These are phyloP conservation scores for Malurus elegans DNA, from an alignment of 2,113 vertebrate species.

Conservation along the genomic window DNA sequence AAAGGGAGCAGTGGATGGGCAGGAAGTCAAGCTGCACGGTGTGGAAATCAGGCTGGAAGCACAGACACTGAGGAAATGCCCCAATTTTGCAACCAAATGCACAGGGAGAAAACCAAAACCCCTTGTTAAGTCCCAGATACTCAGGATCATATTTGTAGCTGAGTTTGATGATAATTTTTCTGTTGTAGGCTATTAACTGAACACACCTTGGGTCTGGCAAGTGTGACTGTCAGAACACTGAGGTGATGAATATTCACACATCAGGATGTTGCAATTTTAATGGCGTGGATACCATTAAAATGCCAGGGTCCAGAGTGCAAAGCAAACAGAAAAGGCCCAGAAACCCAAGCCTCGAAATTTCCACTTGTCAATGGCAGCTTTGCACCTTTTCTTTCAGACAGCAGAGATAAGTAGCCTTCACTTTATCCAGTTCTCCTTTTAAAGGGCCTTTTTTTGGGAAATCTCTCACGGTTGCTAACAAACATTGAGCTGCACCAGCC, in stretches of 20 bases:
- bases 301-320: background rate
- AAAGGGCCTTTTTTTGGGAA: background rate
- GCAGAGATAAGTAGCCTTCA: background rate
- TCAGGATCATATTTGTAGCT: background rate
- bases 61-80: background rate
- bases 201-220: background rate
- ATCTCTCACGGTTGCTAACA: slow-evolving; percentile 7
- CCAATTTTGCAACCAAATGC: background rate
- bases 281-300: background rate
- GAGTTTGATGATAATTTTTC: background rate
- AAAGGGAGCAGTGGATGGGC: background rate
- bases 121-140: background rate
- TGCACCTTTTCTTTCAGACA: background rate
- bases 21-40: background rate
- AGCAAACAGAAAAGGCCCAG: background rate
- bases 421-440: background rate
- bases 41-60: background rate
- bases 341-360: background rate
- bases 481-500: background rate
- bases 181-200: background rate
- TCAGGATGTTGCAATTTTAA: background rate
- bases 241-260: background rate
- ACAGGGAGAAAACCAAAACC: background rate
- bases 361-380: background rate
- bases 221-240: background rate